phyloP scores from a whole-genome alignment of 2,113 vertebrate species.

The Leucoraja erinaceus region DNA sequence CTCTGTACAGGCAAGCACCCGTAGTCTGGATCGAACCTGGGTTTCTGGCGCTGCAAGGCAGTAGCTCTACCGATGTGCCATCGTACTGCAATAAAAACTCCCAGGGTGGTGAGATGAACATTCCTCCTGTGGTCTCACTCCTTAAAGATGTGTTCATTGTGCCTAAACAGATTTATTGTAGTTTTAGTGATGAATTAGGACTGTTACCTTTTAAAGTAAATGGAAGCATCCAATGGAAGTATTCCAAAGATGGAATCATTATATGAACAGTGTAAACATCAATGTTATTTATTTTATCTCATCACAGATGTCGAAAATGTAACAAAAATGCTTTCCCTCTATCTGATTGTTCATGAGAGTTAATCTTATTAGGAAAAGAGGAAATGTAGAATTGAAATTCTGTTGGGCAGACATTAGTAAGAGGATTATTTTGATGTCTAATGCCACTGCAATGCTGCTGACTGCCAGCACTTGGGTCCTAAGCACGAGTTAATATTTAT shows the following conservation, averaged over 20 bases:
- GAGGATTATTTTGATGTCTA: not conserved
- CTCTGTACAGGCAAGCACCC: too few species aligned
- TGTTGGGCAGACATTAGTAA: not conserved
- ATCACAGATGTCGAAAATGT: not conserved
- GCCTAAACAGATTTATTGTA: not conserved
- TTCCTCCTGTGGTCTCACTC: too few species aligned
- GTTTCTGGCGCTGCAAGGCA: too few species aligned
- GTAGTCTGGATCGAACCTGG: too few species aligned
- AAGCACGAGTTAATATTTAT: not conserved
- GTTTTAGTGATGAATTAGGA: not conserved
- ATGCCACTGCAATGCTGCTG: not conserved
- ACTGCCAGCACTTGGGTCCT: not conserved
- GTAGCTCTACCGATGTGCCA: too few species aligned
- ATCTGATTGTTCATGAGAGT: not conserved
- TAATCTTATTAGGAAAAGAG: not conserved
- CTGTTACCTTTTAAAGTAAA: not conserved
- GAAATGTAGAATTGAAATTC: not conserved
- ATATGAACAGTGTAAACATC: not conserved
- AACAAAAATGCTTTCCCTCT: not conserved
- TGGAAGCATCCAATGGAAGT: not conserved
- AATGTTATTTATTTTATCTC: not conserved
- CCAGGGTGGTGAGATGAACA: too few species aligned
- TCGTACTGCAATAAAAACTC: too few species aligned
- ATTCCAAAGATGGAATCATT: not conserved
- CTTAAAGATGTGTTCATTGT: not conserved